Evolutionary conservation across 2,888 invertebrate genomes (phyloP).

Genomic region (Tanypteryx hageni): DNA sequence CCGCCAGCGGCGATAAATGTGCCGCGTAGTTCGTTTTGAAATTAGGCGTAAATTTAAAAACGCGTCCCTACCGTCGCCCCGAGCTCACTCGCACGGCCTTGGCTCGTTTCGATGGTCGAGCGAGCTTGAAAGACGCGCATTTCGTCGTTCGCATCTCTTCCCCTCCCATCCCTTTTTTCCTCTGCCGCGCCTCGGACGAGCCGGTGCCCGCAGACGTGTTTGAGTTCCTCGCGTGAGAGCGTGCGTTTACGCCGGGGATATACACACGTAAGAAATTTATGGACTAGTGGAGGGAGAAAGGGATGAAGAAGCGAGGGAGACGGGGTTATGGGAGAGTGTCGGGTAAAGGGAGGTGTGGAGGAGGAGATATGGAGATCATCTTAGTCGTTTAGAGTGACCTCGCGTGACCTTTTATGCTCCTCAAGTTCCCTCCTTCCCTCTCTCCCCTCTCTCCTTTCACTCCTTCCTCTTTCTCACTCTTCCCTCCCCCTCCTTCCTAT

Average conservation of each 20-base stretch:
- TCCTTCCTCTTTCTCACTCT: neutral
- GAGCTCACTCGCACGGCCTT: neutral
- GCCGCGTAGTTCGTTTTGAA: too few species aligned
- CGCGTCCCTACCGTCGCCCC: neutral
- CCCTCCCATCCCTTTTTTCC: neutral
- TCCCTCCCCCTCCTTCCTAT: neutral
- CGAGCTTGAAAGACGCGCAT: conserved; percentile 41
- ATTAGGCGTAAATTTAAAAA: too few species aligned
- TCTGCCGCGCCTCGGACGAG: conserved; percentile 32
- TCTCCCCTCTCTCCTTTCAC: neutral
- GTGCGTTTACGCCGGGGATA: conserved; percentile 46
- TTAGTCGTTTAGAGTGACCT: conserved; percentile 53
- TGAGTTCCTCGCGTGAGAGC: conserved; percentile 36
- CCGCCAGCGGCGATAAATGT: too few species aligned
- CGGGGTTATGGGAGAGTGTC: neutral
- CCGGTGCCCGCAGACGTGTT: conserved; percentile 25
- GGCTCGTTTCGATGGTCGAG: neutral
- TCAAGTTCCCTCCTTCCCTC: neutral
- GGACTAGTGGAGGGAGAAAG: neutral
- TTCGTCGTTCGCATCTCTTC: neutral
- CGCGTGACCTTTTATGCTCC: conserved; percentile 32
- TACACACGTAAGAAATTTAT: conserved; percentile 58
- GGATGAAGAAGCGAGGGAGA: neutral
- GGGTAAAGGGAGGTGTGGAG: neutral
- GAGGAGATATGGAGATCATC: conserved; percentile 50